These are phyloP conservation scores for Lytechinus pictus DNA, from an alignment of 35 echinoderm and acorn worm genomes.

Conservation along the genomic window DNA sequence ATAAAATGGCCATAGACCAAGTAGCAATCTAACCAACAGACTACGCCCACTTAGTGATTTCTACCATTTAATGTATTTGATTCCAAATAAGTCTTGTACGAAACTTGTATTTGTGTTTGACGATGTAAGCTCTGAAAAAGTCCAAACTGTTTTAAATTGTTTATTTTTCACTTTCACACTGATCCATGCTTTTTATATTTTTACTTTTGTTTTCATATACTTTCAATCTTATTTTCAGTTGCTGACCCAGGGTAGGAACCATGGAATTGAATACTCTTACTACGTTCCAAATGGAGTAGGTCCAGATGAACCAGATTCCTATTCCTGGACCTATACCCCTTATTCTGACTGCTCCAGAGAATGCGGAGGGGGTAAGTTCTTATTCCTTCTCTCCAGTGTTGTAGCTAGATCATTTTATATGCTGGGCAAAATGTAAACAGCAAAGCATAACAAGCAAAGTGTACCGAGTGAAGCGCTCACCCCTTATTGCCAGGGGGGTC, in stretches of 20 bases:
- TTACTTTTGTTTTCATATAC: background rate
- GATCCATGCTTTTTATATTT: background rate
- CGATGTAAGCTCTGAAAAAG: background rate
- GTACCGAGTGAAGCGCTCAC: too few species aligned
- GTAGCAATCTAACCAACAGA: too few species aligned
- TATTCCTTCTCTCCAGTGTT: background rate
- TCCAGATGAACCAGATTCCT: constrained; percentile 60
- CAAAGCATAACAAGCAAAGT: too few species aligned
- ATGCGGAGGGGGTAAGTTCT: constrained; percentile 85
- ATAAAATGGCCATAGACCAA: too few species aligned
- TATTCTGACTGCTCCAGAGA: constrained; percentile 67
- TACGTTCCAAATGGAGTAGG: constrained; percentile 64
- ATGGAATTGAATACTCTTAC: constrained; percentile 79
- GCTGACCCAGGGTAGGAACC: constrained; percentile 80
- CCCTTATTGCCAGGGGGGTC: too few species aligned
- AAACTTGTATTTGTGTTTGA: background rate
- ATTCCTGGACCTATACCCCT: constrained; percentile 67
- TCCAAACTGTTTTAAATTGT: background rate
- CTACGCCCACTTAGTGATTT: too few species aligned
- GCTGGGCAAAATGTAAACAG: too few species aligned
- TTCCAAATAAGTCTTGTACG: background rate
- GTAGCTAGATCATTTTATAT: too few species aligned
- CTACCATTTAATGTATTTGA: too few species aligned
- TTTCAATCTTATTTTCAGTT: constrained; percentile 61
- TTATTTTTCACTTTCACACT: background rate